Base-by-base conservation (phyloP, 2,888 invertebrate species). In the Dasysyrphus tricinctus region DNA sequence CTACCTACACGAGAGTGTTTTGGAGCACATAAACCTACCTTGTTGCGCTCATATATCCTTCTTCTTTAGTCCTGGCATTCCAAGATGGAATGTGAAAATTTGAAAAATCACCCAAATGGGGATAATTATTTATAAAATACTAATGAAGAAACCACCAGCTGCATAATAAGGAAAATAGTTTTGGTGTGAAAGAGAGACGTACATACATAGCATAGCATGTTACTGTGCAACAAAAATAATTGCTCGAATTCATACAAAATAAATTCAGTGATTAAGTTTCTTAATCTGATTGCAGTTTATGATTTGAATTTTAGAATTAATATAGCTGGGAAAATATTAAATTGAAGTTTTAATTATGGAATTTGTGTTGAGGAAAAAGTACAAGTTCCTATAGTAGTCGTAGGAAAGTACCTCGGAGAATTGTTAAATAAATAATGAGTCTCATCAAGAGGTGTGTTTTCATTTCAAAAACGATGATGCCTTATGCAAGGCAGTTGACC, bases 61-160 rank as follows among this genome's bases (percentile, higher is more conserved):
- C 6, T 24, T 39, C 59, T 24, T 24, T 61, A 24, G 42, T 72
- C 42, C 65, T 61, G 34, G 44, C 65, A 29, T 29, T 63, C 65
- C 69, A 69, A 63, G 57, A 78, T 74, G 70, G 69, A 59, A 82
- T 81, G 82, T 75, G 75, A 76, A 86, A 86, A 86, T 82, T 74
- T 78, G 78, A 82, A 75, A 86, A 86, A 86, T 78, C 61, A 78
- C 86, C 86, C 86, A 65, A 82, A 79, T 67, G 82, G 86, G 86
- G 75, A 79, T 79, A 81, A 75, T 82, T 59, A 59, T 59, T 59
- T 59, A 86, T 81, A 78, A 74, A 86, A 82, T 86, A 86, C 78
- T 78, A 75, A 86, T 86, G 67, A n/a, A 67, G 7, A 24, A 47
- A 67, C 47, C 65, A 67, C 16, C 67, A 67, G 49, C 49, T 67